phyloP scores from a whole-genome alignment of 23 tunicate species.

The Styela plicata region DNA sequence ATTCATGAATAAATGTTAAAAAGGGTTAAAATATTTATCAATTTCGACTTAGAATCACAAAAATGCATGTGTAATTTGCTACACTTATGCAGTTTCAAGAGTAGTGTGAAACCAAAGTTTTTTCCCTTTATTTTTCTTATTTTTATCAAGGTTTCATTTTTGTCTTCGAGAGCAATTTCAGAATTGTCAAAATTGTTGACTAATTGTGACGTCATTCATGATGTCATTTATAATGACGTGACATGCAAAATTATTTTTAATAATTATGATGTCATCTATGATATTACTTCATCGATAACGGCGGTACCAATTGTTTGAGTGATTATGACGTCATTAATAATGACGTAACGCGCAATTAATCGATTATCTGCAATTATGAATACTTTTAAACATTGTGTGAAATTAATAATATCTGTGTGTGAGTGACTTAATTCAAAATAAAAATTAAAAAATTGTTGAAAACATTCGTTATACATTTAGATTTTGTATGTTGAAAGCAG shows the following conservation, averaged over 20 bases:
- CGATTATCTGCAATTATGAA: not conserved
- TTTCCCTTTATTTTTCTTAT: too few species aligned
- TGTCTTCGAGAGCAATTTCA: not conserved
- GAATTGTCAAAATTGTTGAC: too few species aligned
- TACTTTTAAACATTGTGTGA: not conserved
- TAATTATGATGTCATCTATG: not conserved
- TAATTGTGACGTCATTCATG: not conserved
- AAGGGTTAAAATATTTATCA: too few species aligned
- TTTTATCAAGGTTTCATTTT: too few species aligned
- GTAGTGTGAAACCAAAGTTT: too few species aligned
- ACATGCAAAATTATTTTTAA: not conserved
- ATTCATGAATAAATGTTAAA: too few species aligned
- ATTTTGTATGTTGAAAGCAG: too few species aligned
- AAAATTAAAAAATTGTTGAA: not conserved
- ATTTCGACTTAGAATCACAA: too few species aligned
- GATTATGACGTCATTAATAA: not conserved
- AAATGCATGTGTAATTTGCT: too few species aligned
- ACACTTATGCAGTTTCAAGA: too few species aligned
- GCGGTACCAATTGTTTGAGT: not conserved
- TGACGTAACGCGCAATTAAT: not conserved
- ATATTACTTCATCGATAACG: too few species aligned
- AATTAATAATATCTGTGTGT: not conserved
- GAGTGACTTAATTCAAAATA: not conserved
- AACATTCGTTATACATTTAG: too few species aligned
- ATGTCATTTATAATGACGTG: not conserved